Conservation (phyloP, 2,113 vertebrate species). For the Himantopus leucocephalus region DNA sequence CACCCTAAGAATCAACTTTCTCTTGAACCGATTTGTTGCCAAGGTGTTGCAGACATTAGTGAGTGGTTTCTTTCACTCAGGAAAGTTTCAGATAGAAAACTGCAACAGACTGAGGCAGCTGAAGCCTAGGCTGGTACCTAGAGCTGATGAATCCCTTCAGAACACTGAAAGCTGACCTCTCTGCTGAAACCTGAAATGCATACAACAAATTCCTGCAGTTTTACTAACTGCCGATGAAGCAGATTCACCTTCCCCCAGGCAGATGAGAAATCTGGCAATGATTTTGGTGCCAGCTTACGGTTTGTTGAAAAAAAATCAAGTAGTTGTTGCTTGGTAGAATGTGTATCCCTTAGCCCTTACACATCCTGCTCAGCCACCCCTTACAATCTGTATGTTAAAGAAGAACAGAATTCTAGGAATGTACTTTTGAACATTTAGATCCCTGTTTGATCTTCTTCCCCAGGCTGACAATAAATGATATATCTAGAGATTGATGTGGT, state of each 20-base stretch:
- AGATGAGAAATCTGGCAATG: neutral
- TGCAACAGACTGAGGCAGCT: neutral
- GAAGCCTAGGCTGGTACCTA: neutral
- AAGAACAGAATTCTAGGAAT: neutral
- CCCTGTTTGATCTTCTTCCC: neutral
- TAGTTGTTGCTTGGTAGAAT: neutral
- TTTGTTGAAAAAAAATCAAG: neutral
- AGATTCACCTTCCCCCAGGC: neutral
- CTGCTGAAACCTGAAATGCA: neutral
- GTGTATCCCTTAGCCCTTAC: neutral
- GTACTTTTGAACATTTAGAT: neutral
- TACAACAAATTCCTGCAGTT: neutral
- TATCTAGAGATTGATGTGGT: neutral
- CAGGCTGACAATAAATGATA: neutral
- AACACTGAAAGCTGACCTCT: neutral
- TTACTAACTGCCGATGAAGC: neutral
- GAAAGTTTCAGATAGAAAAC: neutral
- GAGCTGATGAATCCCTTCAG: neutral
- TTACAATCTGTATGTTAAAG: neutral
- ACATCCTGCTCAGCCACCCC: neutral
- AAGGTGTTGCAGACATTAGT: neutral
- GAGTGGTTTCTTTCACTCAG: neutral
- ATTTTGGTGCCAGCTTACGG: neutral
- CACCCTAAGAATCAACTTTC: neutral
- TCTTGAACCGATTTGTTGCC: neutral